These are phyloP conservation scores for Julus scanicus DNA, from an alignment of 2,888 invertebrate genomes.

Conservation along the genomic window DNA sequence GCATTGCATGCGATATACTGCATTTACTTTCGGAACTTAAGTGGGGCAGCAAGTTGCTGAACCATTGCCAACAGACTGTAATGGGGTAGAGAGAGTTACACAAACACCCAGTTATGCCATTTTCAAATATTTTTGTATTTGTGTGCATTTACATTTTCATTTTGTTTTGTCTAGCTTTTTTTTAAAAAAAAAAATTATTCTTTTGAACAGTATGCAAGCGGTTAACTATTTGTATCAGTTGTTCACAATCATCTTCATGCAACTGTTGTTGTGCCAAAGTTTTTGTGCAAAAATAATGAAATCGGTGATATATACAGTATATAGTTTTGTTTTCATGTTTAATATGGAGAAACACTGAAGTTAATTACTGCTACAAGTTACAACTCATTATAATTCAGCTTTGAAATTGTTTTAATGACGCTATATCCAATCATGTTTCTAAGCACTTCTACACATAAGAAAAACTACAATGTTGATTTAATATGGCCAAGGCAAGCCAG, in stretches of 20 bases:
- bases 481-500: too few species aligned
- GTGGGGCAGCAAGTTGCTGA: background rate
- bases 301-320: background rate
- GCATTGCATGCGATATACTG: background rate
- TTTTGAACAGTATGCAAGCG: background rate
- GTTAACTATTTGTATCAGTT: constrained; percentile 25
- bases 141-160: constrained; percentile 31
- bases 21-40: background rate
- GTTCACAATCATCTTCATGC: background rate
- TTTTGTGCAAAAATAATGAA: constrained; percentile 8
- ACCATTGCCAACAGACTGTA: background rate
- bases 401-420: background rate
- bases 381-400: background rate
- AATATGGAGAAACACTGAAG: background rate
- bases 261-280: constrained; percentile 33
- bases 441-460: too few species aligned
- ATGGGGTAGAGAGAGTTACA: background rate
- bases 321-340: constrained; percentile 16
- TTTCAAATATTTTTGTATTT: constrained; percentile 13
- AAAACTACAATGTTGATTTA: too few species aligned
- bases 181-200: background rate
- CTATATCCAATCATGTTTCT: background rate
- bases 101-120: background rate
- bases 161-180: background rate
- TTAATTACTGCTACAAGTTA: background rate